Conservation (phyloP, 2,797 vertebrate genomes). For the Amblyopsis hoosieri region DNA sequence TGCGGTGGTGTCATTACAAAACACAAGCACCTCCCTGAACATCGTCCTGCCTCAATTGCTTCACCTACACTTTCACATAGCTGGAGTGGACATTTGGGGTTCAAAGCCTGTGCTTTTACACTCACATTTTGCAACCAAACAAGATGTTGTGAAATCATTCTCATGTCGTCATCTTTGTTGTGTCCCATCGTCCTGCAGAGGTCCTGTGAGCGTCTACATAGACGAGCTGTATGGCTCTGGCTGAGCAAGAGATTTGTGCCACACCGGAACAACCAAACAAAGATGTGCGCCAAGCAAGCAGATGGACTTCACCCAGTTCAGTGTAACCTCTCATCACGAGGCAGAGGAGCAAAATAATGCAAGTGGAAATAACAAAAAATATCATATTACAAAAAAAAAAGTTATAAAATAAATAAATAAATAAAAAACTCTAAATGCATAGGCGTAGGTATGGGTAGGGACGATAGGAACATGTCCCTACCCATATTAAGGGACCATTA, state of each 20-base stretch:
- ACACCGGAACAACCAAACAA: constrained; percentile 53
- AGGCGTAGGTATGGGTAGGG: no score
- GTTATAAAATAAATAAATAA: constrained; percentile 35
- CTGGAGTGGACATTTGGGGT: no score
- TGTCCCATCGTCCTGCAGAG: constrained; percentile 54
- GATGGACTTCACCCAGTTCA: constrained; percentile 49
- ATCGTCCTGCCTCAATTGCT: no score
- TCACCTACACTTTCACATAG: no score
- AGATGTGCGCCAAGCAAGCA: constrained; percentile 72
- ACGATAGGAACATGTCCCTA: no score
- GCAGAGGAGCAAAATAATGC: constrained; percentile 32
- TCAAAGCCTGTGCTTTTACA: no score
- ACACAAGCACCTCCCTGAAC: no score
- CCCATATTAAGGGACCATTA: no score
- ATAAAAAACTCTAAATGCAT: background rate
- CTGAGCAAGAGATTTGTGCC: constrained; percentile 52
- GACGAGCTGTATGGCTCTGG: constrained; percentile 53
- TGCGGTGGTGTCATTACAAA: no score
- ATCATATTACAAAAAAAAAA: constrained; percentile 2
- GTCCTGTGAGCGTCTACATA: constrained; percentile 69
- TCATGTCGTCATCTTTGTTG: background rate
- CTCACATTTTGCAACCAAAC: no score
- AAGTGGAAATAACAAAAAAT: constrained; percentile 8
- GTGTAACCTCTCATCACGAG: constrained; percentile 23
- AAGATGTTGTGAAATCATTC: background rate